phyloP scores from a whole-genome alignment of 2,888 invertebrate species.

The Scaptodrosophila latifasciaeformis region DNA sequence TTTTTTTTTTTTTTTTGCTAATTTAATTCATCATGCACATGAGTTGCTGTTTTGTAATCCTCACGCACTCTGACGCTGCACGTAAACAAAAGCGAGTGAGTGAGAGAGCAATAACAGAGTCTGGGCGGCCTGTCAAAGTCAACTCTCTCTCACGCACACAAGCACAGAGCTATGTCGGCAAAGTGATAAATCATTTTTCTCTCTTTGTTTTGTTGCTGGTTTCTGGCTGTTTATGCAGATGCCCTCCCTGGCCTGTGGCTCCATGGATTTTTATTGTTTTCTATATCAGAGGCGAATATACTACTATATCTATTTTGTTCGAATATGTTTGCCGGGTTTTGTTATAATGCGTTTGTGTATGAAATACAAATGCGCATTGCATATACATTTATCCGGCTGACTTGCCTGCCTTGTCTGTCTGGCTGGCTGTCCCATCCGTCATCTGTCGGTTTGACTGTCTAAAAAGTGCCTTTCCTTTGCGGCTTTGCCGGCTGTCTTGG shows the following conservation, averaged over 20 bases:
- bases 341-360: constrained; percentile 4
- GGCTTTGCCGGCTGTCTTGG: no score
- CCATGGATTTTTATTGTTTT: no score
- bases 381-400: background rate
- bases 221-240: no score
- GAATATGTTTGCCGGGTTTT: no score
- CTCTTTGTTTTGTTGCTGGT: constrained; percentile 21
- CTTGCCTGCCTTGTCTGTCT: background rate
- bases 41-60: constrained; percentile 61
- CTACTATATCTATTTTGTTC: no score
- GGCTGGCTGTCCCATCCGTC: no score
- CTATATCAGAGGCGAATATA: no score
- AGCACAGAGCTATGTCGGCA: constrained; percentile 23
- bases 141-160: constrained; percentile 39
- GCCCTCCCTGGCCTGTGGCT: no score
- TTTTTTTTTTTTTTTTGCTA: constrained; percentile 39
- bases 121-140: constrained; percentile 48
- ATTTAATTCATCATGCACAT: constrained; percentile 65
- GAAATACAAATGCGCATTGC: constrained; percentile 52
- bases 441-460: constrained; percentile 46
- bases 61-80: constrained; percentile 30
- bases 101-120: no score
- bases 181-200: constrained; percentile 61
- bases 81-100: constrained; percentile 26
- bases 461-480: constrained; percentile 53